phyloP scores from a whole-genome alignment of 2,113 vertebrate genomes.

The Sceloporus tristichus region DNA sequence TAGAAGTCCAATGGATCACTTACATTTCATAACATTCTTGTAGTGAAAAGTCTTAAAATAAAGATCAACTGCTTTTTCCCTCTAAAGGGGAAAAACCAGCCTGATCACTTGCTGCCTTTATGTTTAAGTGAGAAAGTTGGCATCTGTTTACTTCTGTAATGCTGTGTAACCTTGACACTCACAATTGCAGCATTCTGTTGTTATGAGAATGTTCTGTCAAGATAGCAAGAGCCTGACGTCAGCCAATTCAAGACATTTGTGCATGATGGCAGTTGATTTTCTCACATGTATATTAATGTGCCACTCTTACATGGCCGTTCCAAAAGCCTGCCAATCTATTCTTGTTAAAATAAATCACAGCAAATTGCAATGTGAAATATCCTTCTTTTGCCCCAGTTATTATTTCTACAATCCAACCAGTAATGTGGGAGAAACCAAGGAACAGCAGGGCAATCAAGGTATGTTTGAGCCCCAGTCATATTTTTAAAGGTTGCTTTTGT shows the following conservation, averaged over 20 bases:
- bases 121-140: constrained; percentile 1
- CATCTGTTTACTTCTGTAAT: not conserved
- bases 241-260: constrained; percentile 6
- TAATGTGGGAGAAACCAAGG: not conserved
- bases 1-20: not conserved
- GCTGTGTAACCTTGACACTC: not conserved
- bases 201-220: constrained; percentile 18
- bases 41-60: not conserved
- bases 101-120: not conserved
- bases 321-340: not conserved
- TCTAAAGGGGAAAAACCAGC: not conserved
- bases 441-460: not conserved
- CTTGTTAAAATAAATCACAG: too few relatives aligned
- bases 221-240: constrained; percentile 24
- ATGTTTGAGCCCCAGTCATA: too few relatives aligned
- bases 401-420: not conserved
- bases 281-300: constrained; percentile 11
- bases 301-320: not conserved
- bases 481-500: too few relatives aligned
- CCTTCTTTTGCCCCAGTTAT: not conserved
- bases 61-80: not conserved
- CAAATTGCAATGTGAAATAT: not conserved
- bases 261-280: not conserved
- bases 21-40: not conserved
- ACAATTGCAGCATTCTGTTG: constrained; percentile 8